Evolutionary conservation across 2,113 vertebrate genomes (phyloP), one percentile per base, ranked within the genome.

Genomic region (Butastur rufipennis): DNA sequence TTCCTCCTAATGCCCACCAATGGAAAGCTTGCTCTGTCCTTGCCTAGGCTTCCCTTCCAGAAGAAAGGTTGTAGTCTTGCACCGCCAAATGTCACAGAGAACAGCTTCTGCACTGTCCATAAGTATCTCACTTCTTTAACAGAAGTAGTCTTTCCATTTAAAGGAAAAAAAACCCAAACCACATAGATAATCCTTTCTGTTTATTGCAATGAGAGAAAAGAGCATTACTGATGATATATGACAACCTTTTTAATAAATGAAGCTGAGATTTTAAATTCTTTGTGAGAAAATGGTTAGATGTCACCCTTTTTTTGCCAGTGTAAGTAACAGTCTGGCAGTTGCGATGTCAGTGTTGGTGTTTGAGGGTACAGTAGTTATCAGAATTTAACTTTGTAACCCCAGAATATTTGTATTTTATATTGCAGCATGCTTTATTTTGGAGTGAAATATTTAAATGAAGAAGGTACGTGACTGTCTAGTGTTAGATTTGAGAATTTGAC

Each of bases 401-500:
- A 58, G 40, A 80, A 75, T 81, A 34, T 45, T 36, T 92, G 10
- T 73, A 45, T 48, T 56, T 89, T 70, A 26, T 59, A 50, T 86
- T 79, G 31, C 52, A 88, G 42, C 53, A 27, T 77, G n/a, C 19
- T 88, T 34, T 73, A 48, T 75, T 85, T 90, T 86, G 63, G 40
- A 59, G 19, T 85, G 45, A 70, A 58, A n/a, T 95, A 68, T 31
- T 81, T 93, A 84, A 80, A 70, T 43, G 27, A 80, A 80, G 38
- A 80, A 48, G 7, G 43, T 68, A 42, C 4, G 1, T 48, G 34
- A 53, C 11, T 2, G 1, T 16, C 8, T 70, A 59, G 10, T 52
- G 63, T 63, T 79, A 79, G 53, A 63, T 48, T 47, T 59, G 38
- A 62, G 78, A 55, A 74, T 81, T 55, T 66, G 38, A 11, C 23